These are phyloP conservation scores for Leptestheria dahalacensis DNA, from an alignment of 1,140 invertebrate genomes.

Conservation along the genomic window DNA sequence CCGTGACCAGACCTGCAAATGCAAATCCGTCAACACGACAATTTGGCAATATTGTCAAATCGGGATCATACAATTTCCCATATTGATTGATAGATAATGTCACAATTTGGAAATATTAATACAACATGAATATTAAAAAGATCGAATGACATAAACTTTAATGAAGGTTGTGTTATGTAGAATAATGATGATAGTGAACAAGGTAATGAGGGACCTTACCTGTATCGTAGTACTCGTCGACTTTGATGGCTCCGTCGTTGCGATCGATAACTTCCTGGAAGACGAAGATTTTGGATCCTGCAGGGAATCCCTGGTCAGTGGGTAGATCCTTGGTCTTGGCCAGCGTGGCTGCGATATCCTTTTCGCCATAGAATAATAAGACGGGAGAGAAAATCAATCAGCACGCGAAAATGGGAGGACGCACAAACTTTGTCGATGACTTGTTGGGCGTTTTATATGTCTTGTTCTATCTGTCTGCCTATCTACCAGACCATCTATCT, in stretches of 20 bases:
- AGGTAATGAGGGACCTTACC: not conserved
- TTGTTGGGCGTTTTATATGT: too few species aligned
- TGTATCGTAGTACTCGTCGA: conserved; percentile 16
- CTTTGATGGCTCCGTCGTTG: conserved; percentile 17
- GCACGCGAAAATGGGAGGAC: too few species aligned
- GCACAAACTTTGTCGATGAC: too few species aligned
- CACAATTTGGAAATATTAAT: too few species aligned
- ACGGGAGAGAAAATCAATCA: not conserved
- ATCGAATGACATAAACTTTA: too few species aligned
- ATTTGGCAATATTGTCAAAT: not conserved
- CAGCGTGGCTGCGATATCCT: conserved; percentile 29
- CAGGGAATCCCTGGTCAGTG: conserved; percentile 24
- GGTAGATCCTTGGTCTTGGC: conserved; percentile 25
- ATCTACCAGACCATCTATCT: too few species aligned
- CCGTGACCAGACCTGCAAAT: conserved; percentile 52
- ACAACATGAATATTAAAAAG: too few species aligned
- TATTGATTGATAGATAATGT: too few species aligned
- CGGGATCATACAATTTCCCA: too few species aligned
- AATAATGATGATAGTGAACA: not conserved
- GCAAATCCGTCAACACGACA: too few species aligned
- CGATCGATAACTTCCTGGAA: conserved; percentile 42
- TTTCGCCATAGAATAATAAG: conserved; percentile 21
- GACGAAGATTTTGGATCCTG: conserved; percentile 26
- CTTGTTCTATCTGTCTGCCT: too few species aligned
- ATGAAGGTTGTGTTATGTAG: not conserved